phyloP scores from a whole-genome alignment of 64 coral and sea anemone species.

The Pocillopora damicornis region DNA sequence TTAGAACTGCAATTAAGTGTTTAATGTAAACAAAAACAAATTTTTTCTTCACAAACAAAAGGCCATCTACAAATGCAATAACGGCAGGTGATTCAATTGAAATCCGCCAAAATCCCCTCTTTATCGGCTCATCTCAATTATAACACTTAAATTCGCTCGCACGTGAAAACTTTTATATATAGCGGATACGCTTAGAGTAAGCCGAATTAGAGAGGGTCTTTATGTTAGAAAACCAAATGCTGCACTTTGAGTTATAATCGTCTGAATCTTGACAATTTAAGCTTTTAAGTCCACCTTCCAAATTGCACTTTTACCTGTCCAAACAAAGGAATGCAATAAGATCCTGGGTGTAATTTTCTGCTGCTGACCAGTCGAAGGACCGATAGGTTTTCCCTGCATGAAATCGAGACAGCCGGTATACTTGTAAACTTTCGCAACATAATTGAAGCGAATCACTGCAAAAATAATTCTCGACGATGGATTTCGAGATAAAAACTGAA shows the following conservation, averaged over 20 bases:
- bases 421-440: neutral
- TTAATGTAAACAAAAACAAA: neutral
- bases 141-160: neutral
- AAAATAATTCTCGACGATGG: slow-evolving; percentile 8
- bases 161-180: neutral
- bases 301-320: neutral
- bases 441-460: too few relatives aligned
- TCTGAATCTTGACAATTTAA: neutral
- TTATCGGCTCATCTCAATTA: slow-evolving; percentile 3
- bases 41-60: neutral
- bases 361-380: slow-evolving; percentile 19
- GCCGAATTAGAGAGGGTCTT: neutral
- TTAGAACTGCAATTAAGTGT: too few relatives aligned
- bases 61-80: neutral
- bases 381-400: neutral
- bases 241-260: neutral
- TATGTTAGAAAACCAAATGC: too few relatives aligned
- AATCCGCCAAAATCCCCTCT: neutral
- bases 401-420: slow-evolving; percentile 8
- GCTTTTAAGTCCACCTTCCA: neutral
- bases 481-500: slow-evolving; percentile 27
- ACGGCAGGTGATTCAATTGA: neutral
- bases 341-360: neutral
- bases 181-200: neutral
- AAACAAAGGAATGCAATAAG: slow-evolving; percentile 11